Conservation (phyloP, 2,888 invertebrate genomes). For the Mechanitis messenoides region DNA sequence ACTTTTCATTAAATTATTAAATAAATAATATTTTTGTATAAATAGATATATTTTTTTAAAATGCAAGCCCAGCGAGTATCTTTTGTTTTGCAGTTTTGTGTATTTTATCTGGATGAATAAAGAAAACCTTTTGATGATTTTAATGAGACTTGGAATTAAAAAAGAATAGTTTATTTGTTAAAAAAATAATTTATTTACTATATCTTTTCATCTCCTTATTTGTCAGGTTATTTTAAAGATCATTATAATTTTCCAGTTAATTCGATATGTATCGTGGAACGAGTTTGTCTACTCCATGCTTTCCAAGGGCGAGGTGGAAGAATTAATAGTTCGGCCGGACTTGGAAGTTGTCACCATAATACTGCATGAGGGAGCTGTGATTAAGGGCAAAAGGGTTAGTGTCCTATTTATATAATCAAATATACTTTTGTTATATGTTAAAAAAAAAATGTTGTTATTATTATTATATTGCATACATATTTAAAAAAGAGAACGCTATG, state of each 20-base stretch:
- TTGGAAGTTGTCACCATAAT: slow-evolving; percentile 90
- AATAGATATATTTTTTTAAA: too few relatives aligned
- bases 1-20: too few relatives aligned
- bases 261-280: slow-evolving; percentile 95
- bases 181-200: too few relatives aligned
- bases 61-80: background rate
- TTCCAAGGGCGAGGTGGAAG: slow-evolving; percentile 94
- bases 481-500: too few relatives aligned
- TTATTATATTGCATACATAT: too few relatives aligned
- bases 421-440: too few relatives aligned
- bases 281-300: slow-evolving; percentile 97
- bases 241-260: slow-evolving; percentile 57
- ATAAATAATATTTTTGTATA: too few relatives aligned
- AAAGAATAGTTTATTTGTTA: background rate
- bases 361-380: slow-evolving; percentile 88
- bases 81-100: too few relatives aligned
- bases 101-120: too few relatives aligned
- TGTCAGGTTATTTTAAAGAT: background rate
- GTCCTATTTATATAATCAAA: background rate
- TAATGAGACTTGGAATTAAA: background rate
- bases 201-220: too few relatives aligned
- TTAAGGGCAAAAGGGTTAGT: slow-evolving; percentile 85
- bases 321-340: slow-evolving; percentile 89
- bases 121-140: too few relatives aligned
- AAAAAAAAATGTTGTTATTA: too few relatives aligned